These are phyloP conservation scores for Carduelis carduelis DNA, from an alignment of 2,797 vertebrate species.

Conservation along the genomic window DNA sequence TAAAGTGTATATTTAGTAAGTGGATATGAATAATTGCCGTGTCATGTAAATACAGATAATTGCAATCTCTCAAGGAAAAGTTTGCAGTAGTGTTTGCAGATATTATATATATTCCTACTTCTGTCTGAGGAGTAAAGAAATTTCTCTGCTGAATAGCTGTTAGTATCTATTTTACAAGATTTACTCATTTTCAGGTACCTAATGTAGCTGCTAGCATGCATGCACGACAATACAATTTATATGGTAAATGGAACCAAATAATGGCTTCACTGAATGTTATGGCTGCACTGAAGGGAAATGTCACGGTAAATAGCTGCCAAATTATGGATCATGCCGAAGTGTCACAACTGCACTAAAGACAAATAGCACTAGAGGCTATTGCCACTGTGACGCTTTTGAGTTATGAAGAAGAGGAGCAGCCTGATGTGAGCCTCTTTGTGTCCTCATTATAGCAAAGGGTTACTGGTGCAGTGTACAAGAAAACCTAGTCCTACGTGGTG, in stretches of 20 bases:
- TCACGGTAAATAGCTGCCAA: slow-evolving; percentile 86
- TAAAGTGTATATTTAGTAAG: not conserved
- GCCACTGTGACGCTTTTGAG: slow-evolving; percentile 78
- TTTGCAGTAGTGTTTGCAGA: slow-evolving; percentile 43
- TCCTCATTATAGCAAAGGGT: slow-evolving; percentile 77
- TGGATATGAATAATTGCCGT: slow-evolving; percentile 3
- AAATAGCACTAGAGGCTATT: slow-evolving; percentile 81
- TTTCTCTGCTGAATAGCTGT: slow-evolving; percentile 69
- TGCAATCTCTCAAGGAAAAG: slow-evolving; percentile 55
- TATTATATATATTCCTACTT: slow-evolving; percentile 49
- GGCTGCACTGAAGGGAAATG: slow-evolving; percentile 84
- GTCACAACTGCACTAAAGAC: slow-evolving; percentile 84
- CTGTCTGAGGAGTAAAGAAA: slow-evolving; percentile 61
- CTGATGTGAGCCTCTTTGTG: slow-evolving; percentile 77
- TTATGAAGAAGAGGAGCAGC: slow-evolving; percentile 79
- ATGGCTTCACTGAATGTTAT: slow-evolving; percentile 85
- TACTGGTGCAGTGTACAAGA: slow-evolving; percentile 62
- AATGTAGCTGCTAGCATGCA: slow-evolving; percentile 82
- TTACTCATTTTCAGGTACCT: slow-evolving; percentile 83
- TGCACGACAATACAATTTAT: slow-evolving; percentile 86
- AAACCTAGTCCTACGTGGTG: slow-evolving; percentile 47
- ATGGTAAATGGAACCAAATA: slow-evolving; percentile 87
- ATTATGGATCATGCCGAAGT: slow-evolving; percentile 84
- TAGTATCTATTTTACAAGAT: slow-evolving; percentile 83
- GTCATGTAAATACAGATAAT: slow-evolving; percentile 56